Evolutionary conservation across 2,797 vertebrate species (phyloP), one percentile per base, ranked within the genome.

Genomic region (Clarias pachynema): DNA sequence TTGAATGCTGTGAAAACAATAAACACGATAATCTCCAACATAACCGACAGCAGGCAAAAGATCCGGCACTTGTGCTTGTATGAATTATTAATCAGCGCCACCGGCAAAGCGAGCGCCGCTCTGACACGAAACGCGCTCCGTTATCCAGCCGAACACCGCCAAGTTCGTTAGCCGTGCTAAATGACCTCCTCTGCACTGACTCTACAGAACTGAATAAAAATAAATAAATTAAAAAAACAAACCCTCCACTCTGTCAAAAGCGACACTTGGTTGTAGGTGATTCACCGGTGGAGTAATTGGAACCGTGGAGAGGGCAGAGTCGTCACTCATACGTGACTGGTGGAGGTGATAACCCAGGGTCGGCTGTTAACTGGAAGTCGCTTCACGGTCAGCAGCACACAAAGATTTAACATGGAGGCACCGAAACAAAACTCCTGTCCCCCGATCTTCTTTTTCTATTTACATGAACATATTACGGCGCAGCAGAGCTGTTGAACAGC

Each of bases 51-150:
- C 8, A n/a, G 22, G n/a, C 34, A 29, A 77, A 44, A 75, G 26
- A 14, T 72, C 37, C 40, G n/a, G 34, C 15, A 91, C 82, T 88
- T 88, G 0, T 16, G 34, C 18, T 24, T 37, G 40, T 10, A 89
- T 15, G 88, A 74, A 88, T 88, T 90, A 93, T 91, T 86, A 91
- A 91, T 86, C 85, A 91, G 92, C 88, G 79, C 37, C 84, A 82
- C 87, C 91, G 83, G 87, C 87, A 88, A 91, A 93, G 94, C 87
- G 91, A 92, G 94, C 93, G 91, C 85, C 83, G 90, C 85, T 90
- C 81, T 84, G 88, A 89, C 82, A 87, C 74, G 80, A 89, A 49
- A 84, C 82, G 82, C 86, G 88, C 89, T 92, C 92, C 91, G 94
- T 95, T 93, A 94, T 89, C 93, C 91, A 79, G 91, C 86, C 79